Evolutionary conservation across 2,797 vertebrate genomes (phyloP).

Genomic region (Dromococcyx pavoninus): DNA sequence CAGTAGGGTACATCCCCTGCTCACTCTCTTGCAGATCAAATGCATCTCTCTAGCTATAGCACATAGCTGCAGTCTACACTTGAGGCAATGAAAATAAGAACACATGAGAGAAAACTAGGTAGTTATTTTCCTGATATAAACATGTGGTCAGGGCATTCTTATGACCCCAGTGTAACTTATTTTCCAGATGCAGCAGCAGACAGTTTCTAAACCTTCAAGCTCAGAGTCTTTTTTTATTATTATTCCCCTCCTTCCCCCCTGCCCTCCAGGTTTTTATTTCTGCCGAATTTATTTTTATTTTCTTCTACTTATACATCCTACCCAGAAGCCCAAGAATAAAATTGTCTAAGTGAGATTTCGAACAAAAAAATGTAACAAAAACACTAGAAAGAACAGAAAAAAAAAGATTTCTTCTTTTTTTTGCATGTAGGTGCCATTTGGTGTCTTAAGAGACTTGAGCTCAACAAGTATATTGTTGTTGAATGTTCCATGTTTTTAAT

Average conservation of each 20-base stretch:
- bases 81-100: neutral
- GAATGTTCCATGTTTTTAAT: neutral
- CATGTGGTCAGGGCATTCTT: neutral
- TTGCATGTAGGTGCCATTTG: neutral
- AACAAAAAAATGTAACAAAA: neutral
- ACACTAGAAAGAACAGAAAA: neutral
- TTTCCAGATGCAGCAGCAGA: neutral
- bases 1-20: neutral
- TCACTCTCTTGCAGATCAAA: accelerated
- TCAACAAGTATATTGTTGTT: neutral
- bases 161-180: neutral
- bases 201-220: conserved; percentile 27
- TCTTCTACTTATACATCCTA: neutral
- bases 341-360: neutral
- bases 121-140: neutral
- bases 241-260: neutral
- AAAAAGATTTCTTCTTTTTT: neutral
- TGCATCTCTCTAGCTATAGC: neutral
- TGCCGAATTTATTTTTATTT: neutral
- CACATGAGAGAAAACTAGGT: neutral
- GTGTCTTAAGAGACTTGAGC: neutral
- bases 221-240: neutral
- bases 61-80: neutral
- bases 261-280: neutral
- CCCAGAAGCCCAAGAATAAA: neutral